Conservation (phyloP, 2,113 vertebrate species). For the Nicator chloris region DNA sequence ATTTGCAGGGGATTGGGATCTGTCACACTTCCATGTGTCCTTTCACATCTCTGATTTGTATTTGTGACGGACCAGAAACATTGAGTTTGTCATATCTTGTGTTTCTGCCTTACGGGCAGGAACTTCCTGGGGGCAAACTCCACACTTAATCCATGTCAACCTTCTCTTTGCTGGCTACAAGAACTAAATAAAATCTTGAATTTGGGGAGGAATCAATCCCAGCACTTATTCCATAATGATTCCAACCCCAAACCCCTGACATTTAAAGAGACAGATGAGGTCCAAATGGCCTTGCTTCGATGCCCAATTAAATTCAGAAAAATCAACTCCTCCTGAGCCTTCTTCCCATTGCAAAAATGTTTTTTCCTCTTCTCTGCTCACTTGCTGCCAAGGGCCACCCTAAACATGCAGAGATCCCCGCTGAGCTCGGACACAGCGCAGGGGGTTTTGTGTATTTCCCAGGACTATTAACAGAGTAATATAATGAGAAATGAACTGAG, state of each 20-base stretch:
- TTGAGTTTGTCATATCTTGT: not conserved
- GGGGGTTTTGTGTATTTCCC: not conserved
- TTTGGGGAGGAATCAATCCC: not conserved
- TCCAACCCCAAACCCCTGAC: not conserved
- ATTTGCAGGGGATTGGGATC: not conserved
- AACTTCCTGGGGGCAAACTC: not conserved
- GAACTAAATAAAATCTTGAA: not conserved
- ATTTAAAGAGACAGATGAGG: not conserved
- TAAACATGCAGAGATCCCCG: not conserved
- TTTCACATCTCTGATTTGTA: not conserved
- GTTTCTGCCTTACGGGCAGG: not conserved
- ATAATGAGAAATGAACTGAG: conserved; percentile 52
- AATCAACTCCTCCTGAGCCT: not conserved
- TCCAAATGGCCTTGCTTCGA: not conserved
- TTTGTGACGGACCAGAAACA: not conserved
- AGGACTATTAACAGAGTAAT: conserved; percentile 34
- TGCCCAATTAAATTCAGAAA: not conserved
- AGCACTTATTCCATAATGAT: not conserved
- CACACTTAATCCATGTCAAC: not conserved
- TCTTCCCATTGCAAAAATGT: not conserved
- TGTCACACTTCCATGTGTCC: not conserved
- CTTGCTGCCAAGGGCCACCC: not conserved
- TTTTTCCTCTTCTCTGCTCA: not conserved
- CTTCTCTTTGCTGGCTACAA: not conserved
- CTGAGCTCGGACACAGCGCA: not conserved